phyloP scores from a whole-genome alignment of 2,888 invertebrate genomes.

The Pelosia muscerda region DNA sequence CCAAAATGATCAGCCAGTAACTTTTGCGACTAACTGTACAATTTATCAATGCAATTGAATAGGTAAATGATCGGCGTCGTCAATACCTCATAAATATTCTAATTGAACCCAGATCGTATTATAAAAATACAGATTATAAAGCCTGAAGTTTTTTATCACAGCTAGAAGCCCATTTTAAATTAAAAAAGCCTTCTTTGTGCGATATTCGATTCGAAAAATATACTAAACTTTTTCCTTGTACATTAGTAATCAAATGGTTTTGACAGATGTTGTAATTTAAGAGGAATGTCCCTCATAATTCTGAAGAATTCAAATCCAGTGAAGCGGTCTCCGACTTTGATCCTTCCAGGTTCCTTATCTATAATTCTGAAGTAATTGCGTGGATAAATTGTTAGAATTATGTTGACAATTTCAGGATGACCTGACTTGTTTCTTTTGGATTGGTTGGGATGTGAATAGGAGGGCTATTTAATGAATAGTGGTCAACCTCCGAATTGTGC shows the following conservation, averaged over 20 bases:
- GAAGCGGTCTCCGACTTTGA: constrained; percentile 35
- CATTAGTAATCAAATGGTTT: neutral
- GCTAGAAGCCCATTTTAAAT: neutral
- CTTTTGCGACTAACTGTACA: neutral
- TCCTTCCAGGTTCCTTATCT: constrained; percentile 39
- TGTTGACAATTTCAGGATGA: constrained; percentile 19
- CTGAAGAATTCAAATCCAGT: constrained; percentile 24
- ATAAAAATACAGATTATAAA: neutral
- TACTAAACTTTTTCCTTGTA: neutral
- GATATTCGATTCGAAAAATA: neutral
- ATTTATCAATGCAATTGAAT: neutral
- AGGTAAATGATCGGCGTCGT: neutral
- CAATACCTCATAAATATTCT: constrained; percentile 4
- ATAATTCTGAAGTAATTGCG: constrained; percentile 39
- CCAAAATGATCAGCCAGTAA: neutral
- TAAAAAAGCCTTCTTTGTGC: neutral
- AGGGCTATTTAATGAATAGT: neutral
- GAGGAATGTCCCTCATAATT: constrained; percentile 12
- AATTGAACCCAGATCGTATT: neutral
- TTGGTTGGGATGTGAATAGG: neutral
- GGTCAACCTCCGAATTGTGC: neutral
- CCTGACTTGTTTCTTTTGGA: constrained; percentile 28
- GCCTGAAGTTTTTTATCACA: neutral
- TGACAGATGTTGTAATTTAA: constrained; percentile 21
- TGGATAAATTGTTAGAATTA: constrained; percentile 34